phyloP scores from a whole-genome alignment of 2,113 vertebrate genomes.

The Chloroceryle aenea region DNA sequence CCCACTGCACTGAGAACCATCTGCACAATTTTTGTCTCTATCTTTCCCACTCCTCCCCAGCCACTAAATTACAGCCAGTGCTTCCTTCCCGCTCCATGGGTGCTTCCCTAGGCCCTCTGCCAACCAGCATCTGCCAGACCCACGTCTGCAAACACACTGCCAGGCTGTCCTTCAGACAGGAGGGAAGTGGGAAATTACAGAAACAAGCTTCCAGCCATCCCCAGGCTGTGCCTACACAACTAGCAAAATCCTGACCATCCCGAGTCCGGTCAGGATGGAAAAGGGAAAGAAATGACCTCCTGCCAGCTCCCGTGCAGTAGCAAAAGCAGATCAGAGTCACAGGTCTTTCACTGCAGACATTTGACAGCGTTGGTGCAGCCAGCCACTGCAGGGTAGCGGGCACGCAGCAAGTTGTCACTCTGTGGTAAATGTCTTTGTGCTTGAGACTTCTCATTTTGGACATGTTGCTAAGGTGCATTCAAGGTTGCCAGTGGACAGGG shows the following conservation, averaged over 20 bases:
- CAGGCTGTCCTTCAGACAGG: conserved; percentile 11
- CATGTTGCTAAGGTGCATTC: neutral
- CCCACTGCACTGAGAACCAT: neutral
- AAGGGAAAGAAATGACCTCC: neutral
- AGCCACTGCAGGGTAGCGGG: neutral
- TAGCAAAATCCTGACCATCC: neutral
- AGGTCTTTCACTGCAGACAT: neutral
- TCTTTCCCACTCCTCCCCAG: neutral
- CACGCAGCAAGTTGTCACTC: neutral
- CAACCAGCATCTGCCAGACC: neutral
- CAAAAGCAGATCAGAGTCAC: neutral
- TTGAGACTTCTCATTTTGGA: neutral
- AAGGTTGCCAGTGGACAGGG: neutral
- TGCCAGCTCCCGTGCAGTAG: neutral
- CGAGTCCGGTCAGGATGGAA: neutral
- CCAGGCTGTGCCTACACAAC: neutral
- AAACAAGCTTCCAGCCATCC: conserved; percentile 34
- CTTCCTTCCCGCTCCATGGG: neutral
- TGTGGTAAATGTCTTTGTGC: neutral
- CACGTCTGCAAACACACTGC: neutral
- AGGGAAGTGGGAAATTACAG: neutral
- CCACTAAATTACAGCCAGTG: neutral
- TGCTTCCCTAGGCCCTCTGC: neutral
- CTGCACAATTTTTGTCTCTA: neutral
- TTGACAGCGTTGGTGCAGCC: neutral